Conservation (phyloP, 2,113 vertebrate species). For the Menura novaehollandiae region DNA sequence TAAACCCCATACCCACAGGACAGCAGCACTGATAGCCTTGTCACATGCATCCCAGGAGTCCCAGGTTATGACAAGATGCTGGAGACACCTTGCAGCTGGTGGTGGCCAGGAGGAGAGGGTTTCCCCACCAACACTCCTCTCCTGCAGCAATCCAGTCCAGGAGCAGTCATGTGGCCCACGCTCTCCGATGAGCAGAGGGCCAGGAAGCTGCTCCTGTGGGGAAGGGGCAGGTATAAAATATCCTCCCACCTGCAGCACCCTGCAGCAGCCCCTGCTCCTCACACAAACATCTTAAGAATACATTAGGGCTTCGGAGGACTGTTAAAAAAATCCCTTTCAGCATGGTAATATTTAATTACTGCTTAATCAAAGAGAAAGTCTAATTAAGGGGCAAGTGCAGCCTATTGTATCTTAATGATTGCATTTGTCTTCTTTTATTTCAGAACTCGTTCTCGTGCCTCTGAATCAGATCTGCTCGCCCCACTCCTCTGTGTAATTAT, state of each 20-base stretch:
- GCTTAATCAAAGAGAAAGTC: conserved; percentile 62
- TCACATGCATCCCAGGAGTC: not conserved
- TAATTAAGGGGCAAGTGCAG: conserved; percentile 60
- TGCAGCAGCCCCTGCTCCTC: not conserved
- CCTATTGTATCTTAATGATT: conserved; percentile 58
- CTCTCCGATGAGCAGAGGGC: not conserved
- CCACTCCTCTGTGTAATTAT: conserved; percentile 36
- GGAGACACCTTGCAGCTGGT: not conserved
- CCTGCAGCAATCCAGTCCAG: not conserved
- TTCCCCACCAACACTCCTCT: not conserved
- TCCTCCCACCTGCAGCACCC: not conserved
- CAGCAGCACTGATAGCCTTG: not conserved
- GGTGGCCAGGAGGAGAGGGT: not conserved
- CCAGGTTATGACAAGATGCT: not conserved
- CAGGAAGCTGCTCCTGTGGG: not conserved
- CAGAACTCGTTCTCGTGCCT: conserved; percentile 20
- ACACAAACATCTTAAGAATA: conserved; percentile 9
- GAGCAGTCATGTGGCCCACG: not conserved
- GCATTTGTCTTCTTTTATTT: conserved; percentile 60
- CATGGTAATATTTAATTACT: conserved; percentile 57
- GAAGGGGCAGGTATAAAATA: not conserved
- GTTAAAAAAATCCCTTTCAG: conserved; percentile 30
- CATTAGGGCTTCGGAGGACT: not conserved
- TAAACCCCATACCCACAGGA: not conserved
- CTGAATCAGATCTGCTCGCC: conserved; percentile 39